Percentiles rank a stretch among this genome's conserved stretches.
Evolutionary conservation across 2,888 invertebrate species (phyloP).

Genomic region (Stegana nigrithorax): DNA sequence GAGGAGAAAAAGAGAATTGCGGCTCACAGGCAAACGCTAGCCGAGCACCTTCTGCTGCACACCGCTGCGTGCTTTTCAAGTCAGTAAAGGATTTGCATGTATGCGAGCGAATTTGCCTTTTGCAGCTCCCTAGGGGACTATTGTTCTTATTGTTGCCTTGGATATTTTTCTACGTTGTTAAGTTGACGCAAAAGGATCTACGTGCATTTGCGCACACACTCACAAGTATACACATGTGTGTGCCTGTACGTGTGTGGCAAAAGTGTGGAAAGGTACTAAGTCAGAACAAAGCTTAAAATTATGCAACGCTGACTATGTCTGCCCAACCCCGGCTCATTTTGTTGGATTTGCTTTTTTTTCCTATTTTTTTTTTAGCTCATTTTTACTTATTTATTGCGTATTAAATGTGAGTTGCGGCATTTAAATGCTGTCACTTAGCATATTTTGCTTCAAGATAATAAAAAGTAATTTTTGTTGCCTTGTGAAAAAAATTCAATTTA

Average conservation of each 20-base stretch:
- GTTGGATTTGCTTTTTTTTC: constrained; percentile 13
- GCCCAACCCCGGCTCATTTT: not conserved
- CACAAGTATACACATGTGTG: constrained; percentile 14
- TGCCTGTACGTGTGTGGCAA: constrained; percentile 24
- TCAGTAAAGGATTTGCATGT: constrained; percentile 58
- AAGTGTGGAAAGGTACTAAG: constrained; percentile 59
- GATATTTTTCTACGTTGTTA: constrained; percentile 58
- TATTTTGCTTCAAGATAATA: not conserved
- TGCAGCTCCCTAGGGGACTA: constrained; percentile 61
- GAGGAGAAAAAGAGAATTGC: constrained; percentile 41
- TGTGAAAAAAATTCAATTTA: not conserved
- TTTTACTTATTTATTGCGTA: constrained; percentile 40
- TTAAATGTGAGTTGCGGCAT: constrained; percentile 40
- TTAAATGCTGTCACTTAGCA: too few relatives aligned
- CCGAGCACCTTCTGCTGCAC: too few relatives aligned
- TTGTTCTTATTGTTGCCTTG: constrained; percentile 63
- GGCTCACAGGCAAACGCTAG: too few relatives aligned
- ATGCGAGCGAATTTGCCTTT: constrained; percentile 49
- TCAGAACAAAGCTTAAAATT: constrained; percentile 62
- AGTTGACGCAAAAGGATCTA: constrained; percentile 60
- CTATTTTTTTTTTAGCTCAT: not conserved
- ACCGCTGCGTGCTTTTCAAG: constrained; percentile 40
- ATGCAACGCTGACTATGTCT: constrained; percentile 61
- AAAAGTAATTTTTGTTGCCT: not conserved
- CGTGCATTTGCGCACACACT: constrained; percentile 34